Conservation (phyloP, 1,140 invertebrate species). For the Lasioglossum albipes region DNA sequence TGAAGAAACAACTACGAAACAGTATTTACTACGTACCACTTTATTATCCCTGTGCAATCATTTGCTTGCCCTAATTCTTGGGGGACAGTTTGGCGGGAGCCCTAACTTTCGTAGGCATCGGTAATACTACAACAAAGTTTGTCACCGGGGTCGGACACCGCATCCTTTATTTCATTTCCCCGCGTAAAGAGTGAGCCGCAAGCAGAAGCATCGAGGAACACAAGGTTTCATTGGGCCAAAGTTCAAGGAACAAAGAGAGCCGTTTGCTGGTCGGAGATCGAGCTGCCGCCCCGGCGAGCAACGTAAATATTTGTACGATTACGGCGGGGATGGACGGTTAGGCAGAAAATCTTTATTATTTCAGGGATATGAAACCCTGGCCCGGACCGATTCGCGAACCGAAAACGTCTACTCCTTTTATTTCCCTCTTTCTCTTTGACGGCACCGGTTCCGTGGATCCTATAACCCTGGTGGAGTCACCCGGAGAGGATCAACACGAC, state of each 20-base stretch:
- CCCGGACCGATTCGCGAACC: not conserved
- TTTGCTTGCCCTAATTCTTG: no score
- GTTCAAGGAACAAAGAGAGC: not conserved
- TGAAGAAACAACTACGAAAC: no score
- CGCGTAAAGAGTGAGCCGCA: no score
- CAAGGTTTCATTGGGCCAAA: not conserved
- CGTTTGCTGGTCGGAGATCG: not conserved
- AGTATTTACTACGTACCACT: no score
- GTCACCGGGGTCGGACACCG: not conserved
- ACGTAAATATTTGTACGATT: slow-evolving; percentile 56
- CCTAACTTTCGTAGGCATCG: no score
- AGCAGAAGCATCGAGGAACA: not conserved
- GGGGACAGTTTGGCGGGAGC: no score
- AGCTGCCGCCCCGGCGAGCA: not conserved
- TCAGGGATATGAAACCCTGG: slow-evolving; percentile 34
- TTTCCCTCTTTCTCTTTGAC: slow-evolving; percentile 19
- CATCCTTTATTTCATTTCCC: not conserved
- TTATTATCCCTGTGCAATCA: no score
- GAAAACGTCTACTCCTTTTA: slow-evolving; percentile 1
- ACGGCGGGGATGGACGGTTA: not conserved
- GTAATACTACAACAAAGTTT: not conserved
- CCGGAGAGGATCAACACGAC: not conserved
- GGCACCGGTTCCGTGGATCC: slow-evolving; percentile 11
- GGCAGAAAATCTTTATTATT: slow-evolving; percentile 59
- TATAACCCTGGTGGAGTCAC: slow-evolving; percentile 15